Percentiles rank a stretch among this genome's conserved stretches.
phyloP scores from a whole-genome alignment of 1,140 invertebrate species.

The Brachionus koreanus region DNA sequence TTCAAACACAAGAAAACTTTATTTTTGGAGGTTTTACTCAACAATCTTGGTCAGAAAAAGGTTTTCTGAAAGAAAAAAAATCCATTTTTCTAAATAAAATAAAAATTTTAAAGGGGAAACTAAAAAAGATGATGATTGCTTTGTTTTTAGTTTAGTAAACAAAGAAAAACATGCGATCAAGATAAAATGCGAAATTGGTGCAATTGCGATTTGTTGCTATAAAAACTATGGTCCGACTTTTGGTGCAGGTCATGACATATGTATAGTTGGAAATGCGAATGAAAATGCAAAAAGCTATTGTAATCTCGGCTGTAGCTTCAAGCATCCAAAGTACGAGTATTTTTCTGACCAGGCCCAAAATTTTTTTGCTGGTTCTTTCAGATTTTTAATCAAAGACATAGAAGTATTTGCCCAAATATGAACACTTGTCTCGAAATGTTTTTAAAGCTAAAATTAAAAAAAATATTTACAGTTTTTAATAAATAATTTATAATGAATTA shows the following conservation, averaged over 20 bases:
- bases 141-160: background rate
- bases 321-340: slow-evolving; percentile 27
- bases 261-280: background rate
- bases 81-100: background rate
- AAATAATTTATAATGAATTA: too few species aligned
- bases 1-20: background rate
- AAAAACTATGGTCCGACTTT: slow-evolving; percentile 15
- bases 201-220: background rate
- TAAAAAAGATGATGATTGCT: background rate
- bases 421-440: too few species aligned
- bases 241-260: slow-evolving; percentile 12
- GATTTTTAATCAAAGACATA: slow-evolving; percentile 11
- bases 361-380: slow-evolving; percentile 2
- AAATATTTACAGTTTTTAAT: too few species aligned
- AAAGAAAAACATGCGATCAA: slow-evolving; percentile 2
- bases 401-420: slow-evolving; percentile 22
- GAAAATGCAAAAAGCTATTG: background rate
- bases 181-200: background rate
- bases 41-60: slow-evolving; percentile 13
- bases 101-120: background rate
- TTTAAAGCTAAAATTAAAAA: too few species aligned
- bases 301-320: slow-evolving; percentile 14
- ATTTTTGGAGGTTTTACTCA: slow-evolving; percentile 23
- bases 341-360: slow-evolving; percentile 10
- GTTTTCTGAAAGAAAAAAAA: background rate